Evolutionary conservation across 2,888 invertebrate species (phyloP).

Genomic region (Parnassius glacialis): DNA sequence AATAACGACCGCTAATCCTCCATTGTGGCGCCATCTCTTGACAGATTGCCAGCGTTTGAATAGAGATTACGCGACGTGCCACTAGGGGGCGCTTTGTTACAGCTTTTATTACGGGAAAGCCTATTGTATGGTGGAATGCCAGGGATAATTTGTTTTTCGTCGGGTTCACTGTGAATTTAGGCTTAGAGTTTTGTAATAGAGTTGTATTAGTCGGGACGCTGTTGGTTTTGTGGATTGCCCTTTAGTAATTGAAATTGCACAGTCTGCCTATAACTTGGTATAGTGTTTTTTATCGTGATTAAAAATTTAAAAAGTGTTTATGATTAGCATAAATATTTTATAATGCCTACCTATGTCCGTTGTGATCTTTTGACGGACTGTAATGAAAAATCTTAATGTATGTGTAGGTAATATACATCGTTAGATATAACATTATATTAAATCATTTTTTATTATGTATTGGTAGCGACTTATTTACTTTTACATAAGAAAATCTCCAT

Average conservation of each 20-base stretch:
- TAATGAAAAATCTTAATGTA: no score
- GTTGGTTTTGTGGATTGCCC: background rate
- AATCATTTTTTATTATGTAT: no score
- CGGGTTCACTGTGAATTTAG: constrained; percentile 38
- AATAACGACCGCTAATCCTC: constrained; percentile 76
- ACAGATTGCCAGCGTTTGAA: constrained; percentile 72
- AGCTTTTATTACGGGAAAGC: constrained; percentile 57
- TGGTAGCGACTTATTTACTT: no score
- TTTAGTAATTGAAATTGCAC: background rate
- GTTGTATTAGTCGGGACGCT: constrained; percentile 29
- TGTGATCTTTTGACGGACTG: no score
- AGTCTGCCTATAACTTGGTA: background rate
- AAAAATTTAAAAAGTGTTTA: no score
- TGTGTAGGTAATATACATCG: no score
- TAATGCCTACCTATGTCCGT: no score
- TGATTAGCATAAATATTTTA: no score
- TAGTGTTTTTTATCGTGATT: no score
- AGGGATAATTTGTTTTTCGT: constrained; percentile 67
- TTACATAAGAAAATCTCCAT: no score
- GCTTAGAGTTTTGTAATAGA: constrained; percentile 18
- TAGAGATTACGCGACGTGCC: constrained; percentile 59
- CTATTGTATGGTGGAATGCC: constrained; percentile 53
- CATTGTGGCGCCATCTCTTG: constrained; percentile 78
- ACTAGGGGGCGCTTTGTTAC: constrained; percentile 69
- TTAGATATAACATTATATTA: no score